Base-by-base conservation (phyloP, 2,797 vertebrate species). In the Denticeps clupeoides region DNA sequence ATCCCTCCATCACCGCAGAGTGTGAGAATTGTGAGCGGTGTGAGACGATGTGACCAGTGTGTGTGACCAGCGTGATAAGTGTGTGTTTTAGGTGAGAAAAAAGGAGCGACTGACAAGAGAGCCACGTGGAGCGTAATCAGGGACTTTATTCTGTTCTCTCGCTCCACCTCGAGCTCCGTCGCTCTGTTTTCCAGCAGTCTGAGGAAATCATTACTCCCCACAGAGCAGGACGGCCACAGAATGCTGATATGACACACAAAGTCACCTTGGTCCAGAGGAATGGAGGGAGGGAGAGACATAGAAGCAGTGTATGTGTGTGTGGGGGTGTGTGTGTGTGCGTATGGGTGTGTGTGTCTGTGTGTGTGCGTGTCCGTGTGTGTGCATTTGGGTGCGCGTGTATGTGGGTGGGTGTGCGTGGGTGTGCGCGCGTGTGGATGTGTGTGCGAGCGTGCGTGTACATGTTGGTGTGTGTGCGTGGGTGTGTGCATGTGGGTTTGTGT, bases 151-250 rank as follows among this genome's bases (percentile, higher is more conserved):
- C n/a, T n/a, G n/a, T n/a, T n/a, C n/a, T n/a, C n/a, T n/a, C n/a
- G n/a, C n/a, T n/a, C n/a, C n/a, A n/a, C n/a, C n/a, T n/a, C n/a
- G n/a, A n/a, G n/a, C n/a, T n/a, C n/a, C n/a, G n/a, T n/a, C n/a
- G n/a, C n/a, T n/a, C n/a, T n/a, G n/a, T n/a, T n/a, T n/a, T n/a
- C n/a, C n/a, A n/a, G n/a, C n/a, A n/a, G n/a, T n/a, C n/a, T n/a
- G n/a, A 84, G 85, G 85, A 82, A 89, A 86, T 84, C 85, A 83
- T 88, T 86, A 86, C 87, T 85, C 87, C 87, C 87, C 5, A 70
- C 65, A 82, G 85, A 87, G 84, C 33, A 76, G 71, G 60, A 58
- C 69, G 57, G 74, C 82, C 74, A 69, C 15, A 56, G 78, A 79
- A 82, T 75, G 81, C 83, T 81, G 83, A 85, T 75, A 69, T 55